Base-by-base conservation (phyloP, 2,113 vertebrate species). In the Spilogale gracilis region DNA sequence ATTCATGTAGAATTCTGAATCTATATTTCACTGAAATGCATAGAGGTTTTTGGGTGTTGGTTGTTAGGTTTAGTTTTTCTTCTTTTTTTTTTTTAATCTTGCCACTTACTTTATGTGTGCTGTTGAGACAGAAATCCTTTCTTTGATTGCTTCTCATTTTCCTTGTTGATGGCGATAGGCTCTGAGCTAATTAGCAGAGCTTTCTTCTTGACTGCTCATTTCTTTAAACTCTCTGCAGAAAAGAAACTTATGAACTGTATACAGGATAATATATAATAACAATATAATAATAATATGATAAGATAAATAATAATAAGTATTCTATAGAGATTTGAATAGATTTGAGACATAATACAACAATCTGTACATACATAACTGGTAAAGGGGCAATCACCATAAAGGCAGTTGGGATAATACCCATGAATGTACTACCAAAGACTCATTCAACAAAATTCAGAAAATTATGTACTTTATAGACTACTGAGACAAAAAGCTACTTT, bases 101-200 rank as follows among this genome's bases (percentile, higher is more conserved):
- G 58, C 94, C 96, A 97, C 0, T 89, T 98, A 63, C 50, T 54
- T 93, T 96, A 52, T 90, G 79, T 97, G 81, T 97, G 94, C 58
- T 96, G 61, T 98, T 96, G 91, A 96, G 89, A 97, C 32, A 98
- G 94, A 98, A 98, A 89, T 86, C 76, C 95, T 97, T 96, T 98
- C 90, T 94, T 80, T 97, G 96, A 97, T 97, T 98, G 85, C 76
- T 97, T 98, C 95, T 98, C 93, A 65, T 98, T 98, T 98, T 98
- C 97, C 79, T 97, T 94, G 12, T 89, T 97, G 86, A 98, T 98
- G 93, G 91, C 91, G 94, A 80, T 76, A 98, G 94, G 71, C 97
- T 98, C 97, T 25, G 0, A 97, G 86, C 86, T 98, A 98, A 98
- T 98, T 98, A 98, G 89, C 91, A 96, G 92, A 98, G 92, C 84